A percentile compares a stretch with the other conserved stretches of the same genome.
phyloP scores from a whole-genome alignment of 2,888 invertebrate genomes.

The Physocephala rufipes region DNA sequence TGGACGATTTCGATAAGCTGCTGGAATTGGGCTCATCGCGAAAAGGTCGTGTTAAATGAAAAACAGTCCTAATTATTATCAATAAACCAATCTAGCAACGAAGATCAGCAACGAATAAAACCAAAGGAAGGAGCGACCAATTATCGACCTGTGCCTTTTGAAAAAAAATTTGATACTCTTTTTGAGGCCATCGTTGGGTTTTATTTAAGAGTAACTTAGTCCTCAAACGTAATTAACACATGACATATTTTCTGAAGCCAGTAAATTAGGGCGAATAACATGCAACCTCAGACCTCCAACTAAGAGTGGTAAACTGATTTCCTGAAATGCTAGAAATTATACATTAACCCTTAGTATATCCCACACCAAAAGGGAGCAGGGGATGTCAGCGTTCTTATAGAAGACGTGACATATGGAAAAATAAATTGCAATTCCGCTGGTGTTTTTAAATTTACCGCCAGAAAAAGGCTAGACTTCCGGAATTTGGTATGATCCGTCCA shows the following conservation, averaged over 20 bases:
- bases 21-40: constrained; percentile 46
- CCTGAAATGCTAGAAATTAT: too few relatives aligned
- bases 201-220: constrained; percentile 59
- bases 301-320: neutral
- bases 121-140: constrained; percentile 27
- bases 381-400: too few relatives aligned
- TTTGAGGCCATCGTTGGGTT: constrained; percentile 22
- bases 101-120: constrained; percentile 52
- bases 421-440: too few relatives aligned
- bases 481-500: too few relatives aligned
- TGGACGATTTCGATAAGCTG: constrained; percentile 55
- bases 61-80: constrained; percentile 63
- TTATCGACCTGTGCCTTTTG: constrained; percentile 20
- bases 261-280: neutral
- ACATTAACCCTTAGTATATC: too few relatives aligned
- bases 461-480: too few relatives aligned
- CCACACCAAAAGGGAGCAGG: too few relatives aligned
- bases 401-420: too few relatives aligned
- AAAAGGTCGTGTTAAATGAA: constrained; percentile 30
- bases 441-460: too few relatives aligned
- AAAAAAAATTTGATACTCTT: constrained; percentile 30
- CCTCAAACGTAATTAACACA: constrained; percentile 45
- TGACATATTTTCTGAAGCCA: neutral
- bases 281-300: too few relatives aligned
- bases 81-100: constrained; percentile 64